Conservation (phyloP, 2,888 invertebrate species). For the Philopedon plagiatum region DNA sequence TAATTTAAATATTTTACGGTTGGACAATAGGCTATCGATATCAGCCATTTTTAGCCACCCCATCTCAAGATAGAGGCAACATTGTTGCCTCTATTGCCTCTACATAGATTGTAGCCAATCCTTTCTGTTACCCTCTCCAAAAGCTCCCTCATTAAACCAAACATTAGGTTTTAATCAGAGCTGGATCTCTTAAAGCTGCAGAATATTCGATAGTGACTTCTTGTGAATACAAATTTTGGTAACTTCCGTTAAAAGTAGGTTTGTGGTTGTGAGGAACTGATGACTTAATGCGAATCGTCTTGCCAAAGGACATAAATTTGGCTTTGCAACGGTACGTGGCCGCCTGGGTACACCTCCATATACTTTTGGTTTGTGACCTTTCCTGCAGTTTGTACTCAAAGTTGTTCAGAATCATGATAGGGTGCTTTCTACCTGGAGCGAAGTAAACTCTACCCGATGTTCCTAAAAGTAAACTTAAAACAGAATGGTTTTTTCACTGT, state of each 20-base stretch:
- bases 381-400: slow-evolving; percentile 52
- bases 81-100: too few relatives aligned
- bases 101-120: too few relatives aligned
- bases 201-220: slow-evolving; percentile 29
- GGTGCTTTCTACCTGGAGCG: slow-evolving; percentile 54
- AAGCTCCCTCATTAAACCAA: too few relatives aligned
- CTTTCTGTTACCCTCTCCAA: too few relatives aligned
- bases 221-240: slow-evolving; percentile 15
- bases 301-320: slow-evolving; percentile 53
- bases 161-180: not conserved
- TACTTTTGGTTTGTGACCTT: slow-evolving; percentile 46
- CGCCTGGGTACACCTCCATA: slow-evolving; percentile 55
- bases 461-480: slow-evolving; percentile 30
- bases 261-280: slow-evolving; percentile 54
- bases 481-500: not conserved
- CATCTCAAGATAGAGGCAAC: too few relatives aligned
- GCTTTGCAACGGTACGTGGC: slow-evolving; percentile 55
- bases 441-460: slow-evolving; percentile 51
- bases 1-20: too few relatives aligned
- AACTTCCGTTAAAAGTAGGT: slow-evolving; percentile 36
- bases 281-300: slow-evolving; percentile 51
- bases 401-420: slow-evolving; percentile 54
- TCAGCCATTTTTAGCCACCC: too few relatives aligned
- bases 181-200: slow-evolving; percentile 9
- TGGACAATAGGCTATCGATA: too few relatives aligned